Evolutionary conservation across 2,797 vertebrate species (phyloP).

Genomic region (Squalus acanthias): DNA sequence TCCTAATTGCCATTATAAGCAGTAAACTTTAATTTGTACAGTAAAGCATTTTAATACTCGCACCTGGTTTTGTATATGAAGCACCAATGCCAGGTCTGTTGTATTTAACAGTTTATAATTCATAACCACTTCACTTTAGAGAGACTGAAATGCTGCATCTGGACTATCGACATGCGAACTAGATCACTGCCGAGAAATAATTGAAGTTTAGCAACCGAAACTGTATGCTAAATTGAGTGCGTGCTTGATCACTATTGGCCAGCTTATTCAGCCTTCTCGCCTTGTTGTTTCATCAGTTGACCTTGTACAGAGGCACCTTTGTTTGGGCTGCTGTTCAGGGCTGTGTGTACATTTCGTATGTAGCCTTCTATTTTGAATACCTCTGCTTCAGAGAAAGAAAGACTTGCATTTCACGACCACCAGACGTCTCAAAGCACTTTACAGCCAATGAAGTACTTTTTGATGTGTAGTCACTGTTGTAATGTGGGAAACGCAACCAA

Average conservation of each 20-base stretch:
- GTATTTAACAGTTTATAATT: background rate
- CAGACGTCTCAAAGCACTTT: too few species aligned
- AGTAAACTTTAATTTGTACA: background rate
- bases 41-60: background rate
- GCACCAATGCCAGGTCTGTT: background rate
- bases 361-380: background rate
- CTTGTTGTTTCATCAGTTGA: slow-evolving; percentile 16
- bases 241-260: background rate
- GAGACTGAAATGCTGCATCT: background rate
- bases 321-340: background rate
- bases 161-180: background rate
- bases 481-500: too few species aligned
- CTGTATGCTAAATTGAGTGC: background rate
- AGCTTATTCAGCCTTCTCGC: background rate
- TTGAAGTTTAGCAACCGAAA: background rate
- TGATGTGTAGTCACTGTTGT: too few species aligned
- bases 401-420: too few species aligned
- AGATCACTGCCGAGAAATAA: background rate
- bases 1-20: background rate
- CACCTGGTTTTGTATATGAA: background rate
- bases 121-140: background rate
- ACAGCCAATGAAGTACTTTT: too few species aligned
- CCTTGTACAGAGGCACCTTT: background rate
- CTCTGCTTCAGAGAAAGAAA: background rate
- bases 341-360: background rate